phyloP scores from a whole-genome alignment of 2,888 invertebrate species.

The Galerucella pusilla region DNA sequence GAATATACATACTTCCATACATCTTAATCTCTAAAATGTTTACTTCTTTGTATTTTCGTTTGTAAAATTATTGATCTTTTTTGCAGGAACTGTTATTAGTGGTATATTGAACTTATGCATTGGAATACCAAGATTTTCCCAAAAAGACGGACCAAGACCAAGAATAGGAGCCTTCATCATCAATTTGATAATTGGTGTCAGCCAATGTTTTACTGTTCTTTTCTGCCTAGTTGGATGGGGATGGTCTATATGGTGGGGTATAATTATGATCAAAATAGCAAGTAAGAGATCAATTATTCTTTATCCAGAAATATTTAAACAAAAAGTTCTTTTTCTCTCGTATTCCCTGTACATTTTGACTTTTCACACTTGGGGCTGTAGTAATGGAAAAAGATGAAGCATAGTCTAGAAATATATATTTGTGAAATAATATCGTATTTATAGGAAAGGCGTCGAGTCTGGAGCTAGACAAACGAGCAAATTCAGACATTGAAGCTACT shows the following conservation, averaged over 20 bases:
- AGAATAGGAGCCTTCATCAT: slow-evolving; percentile 86
- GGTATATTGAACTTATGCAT: slow-evolving; percentile 90
- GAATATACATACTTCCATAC: too few relatives aligned
- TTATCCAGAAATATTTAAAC: too few relatives aligned
- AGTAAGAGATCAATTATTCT: slow-evolving; percentile 71
- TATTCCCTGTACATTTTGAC: too few relatives aligned
- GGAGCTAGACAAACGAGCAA: neutral
- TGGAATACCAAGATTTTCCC: slow-evolving; percentile 88
- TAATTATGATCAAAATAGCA: slow-evolving; percentile 89
- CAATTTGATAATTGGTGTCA: slow-evolving; percentile 85
- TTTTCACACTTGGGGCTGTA: too few relatives aligned
- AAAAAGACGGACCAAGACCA: slow-evolving; percentile 80
- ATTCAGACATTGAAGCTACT: neutral
- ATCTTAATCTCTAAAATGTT: neutral
- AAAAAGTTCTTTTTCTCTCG: too few relatives aligned
- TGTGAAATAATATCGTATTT: neutral
- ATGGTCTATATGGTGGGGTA: slow-evolving; percentile 98
- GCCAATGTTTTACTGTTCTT: slow-evolving; percentile 92
- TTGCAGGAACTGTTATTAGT: slow-evolving; percentile 87
- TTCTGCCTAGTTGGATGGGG: slow-evolving; percentile 98
- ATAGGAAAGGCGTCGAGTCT: neutral
- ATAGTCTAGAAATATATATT: neutral
- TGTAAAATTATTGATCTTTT: neutral
- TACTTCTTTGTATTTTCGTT: neutral
- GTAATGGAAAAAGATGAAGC: too few relatives aligned